phyloP scores from a whole-genome alignment of 2,113 vertebrate genomes.

The Etheostoma cragini region DNA sequence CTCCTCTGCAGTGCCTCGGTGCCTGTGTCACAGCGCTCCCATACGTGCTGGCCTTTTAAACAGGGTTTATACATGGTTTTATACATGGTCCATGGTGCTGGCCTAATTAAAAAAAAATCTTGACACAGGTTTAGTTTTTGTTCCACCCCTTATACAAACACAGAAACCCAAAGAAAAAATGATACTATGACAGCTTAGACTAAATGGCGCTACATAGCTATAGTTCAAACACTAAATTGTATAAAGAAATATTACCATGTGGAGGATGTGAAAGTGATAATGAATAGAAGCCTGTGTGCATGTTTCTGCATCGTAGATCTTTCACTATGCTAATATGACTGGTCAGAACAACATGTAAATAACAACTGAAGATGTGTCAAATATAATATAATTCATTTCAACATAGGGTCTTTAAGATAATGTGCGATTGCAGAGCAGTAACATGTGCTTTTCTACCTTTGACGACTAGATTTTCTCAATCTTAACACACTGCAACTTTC shows the following conservation, averaged over 20 bases:
- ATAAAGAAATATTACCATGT: neutral
- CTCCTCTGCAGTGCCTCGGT: conserved; percentile 12
- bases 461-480: neutral
- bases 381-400: neutral
- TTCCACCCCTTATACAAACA: neutral
- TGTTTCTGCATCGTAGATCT: neutral
- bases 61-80: no score
- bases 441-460: neutral
- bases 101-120: conserved; percentile 47
- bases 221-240: neutral
- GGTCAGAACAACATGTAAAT: neutral
- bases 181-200: neutral
- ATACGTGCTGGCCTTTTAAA: neutral
- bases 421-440: neutral
- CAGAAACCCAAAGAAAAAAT: neutral
- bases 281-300: conserved; percentile 1
- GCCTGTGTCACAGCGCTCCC: conserved; percentile 43
- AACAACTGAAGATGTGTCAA: neutral
- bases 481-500: neutral
- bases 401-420: neutral
- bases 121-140: conserved; percentile 15
- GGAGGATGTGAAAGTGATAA: conserved; percentile 15
- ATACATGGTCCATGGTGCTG: neutral
- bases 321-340: conserved; percentile 2
- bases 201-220: neutral